Conservation (phyloP, 2,888 invertebrate genomes). For the Drosophila anceps region DNA sequence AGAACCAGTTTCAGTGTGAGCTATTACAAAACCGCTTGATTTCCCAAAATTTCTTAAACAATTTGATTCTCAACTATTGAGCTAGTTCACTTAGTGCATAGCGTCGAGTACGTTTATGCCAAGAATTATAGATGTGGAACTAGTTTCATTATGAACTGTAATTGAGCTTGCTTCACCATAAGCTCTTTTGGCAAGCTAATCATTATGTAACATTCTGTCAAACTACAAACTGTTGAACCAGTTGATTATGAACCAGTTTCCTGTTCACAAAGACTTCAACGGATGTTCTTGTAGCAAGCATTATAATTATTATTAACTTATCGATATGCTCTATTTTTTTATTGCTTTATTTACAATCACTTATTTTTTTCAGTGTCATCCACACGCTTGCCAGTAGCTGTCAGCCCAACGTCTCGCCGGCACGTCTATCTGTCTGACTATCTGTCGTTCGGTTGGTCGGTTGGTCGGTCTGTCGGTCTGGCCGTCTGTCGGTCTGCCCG, state of each 20-base stretch:
- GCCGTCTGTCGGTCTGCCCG: conserved; percentile 56
- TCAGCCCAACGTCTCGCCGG: conserved; percentile 40
- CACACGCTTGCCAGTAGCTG: conserved; percentile 40
- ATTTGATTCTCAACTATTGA: not conserved
- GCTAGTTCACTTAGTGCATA: not conserved
- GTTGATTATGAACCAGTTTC: conserved; percentile 5
- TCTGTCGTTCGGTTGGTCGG: conserved; percentile 12
- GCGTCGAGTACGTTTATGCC: too few species aligned
- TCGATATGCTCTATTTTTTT: not conserved
- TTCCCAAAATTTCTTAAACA: not conserved
- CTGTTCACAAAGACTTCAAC: not conserved
- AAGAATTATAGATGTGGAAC: too few species aligned
- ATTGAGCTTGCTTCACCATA: not conserved
- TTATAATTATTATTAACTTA: not conserved
- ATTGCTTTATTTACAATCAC: not conserved
- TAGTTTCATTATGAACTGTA: not conserved
- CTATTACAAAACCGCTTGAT: too few species aligned
- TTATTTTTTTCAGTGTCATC: conserved; percentile 46
- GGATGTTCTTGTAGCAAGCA: not conserved
- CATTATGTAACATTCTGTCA: too few species aligned
- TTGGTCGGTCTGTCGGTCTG: conserved; percentile 20
- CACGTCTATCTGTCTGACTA: conserved; percentile 12
- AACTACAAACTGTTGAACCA: not conserved
- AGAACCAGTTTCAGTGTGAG: not conserved
- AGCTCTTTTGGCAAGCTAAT: not conserved